Base-by-base conservation (phyloP, 2,888 invertebrate species). In the Brassicogethes aeneus region DNA sequence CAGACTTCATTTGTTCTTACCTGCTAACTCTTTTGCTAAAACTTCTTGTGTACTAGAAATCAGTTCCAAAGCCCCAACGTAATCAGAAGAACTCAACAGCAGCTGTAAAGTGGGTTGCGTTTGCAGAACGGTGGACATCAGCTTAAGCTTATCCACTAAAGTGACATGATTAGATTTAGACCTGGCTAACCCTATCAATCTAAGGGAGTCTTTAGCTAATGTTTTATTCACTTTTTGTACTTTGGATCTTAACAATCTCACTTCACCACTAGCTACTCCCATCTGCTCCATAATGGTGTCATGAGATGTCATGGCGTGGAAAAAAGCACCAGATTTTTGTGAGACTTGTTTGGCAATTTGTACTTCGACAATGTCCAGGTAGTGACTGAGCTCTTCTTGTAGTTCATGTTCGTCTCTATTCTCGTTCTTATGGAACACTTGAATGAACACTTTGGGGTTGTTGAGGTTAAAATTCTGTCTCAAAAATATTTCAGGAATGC, bases 281-380 rank as follows among this genome's bases (percentile, higher is more conserved):
- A 99, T 85, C 62, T 96, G 89, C 53, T 93, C 92, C 82, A 96
- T 91, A 37, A 99, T 85, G 16, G 90, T 87, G 64, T 97, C 95
- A 69, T 99, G 97, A 3, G 96, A 96, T 40, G 95, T 84, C 88
- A 99, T 96, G 1, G 96, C 96, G 68, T 93, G 88, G 64, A 97
- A 99, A 71, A 97, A 99, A 13, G 94, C 94, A 54, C 91, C 91
- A 7, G 95, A 95, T 64, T 95, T 93, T 57, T 87, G 84, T 16
- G 95, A 91, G 39, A 95, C 83, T 73, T 95, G 94, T 56, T 85
- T 82, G 3, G 91, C 90, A 62, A 94, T 91, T 68, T 89, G 84
- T 59, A 92, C 87, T 70, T 97, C 96, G 35, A 96, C 89, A 43
- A 90, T 81, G 72, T 97, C 96, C 59, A 97, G 73, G 67, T 95